Evolutionary conservation across 2,113 vertebrate genomes (phyloP), one percentile per base, ranked within the genome.

Genomic region (Tympanuchus pallidicinctus): DNA sequence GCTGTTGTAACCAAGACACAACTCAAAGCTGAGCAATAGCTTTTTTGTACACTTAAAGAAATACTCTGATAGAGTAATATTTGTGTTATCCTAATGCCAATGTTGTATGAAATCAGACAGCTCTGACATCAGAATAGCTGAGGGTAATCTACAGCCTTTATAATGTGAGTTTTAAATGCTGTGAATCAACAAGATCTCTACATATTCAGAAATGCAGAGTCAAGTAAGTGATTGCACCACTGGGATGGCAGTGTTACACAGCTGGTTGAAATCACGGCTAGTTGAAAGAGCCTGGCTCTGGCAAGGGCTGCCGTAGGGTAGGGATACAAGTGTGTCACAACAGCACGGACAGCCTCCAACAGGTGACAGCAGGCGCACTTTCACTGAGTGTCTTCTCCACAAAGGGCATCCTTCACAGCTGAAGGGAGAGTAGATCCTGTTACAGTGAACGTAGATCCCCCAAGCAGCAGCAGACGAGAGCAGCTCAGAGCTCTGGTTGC

Each of bases 141-240:
- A 57, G 30, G 86, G 91, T 71, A 82, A 94, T 85, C 92, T 92
- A 82, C 81, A 57, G 6, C 78, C 61, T 93, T 94, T 84, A 66
- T 93, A 96, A 94, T 94, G 92, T 94, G 93, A 94, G 91, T 95
- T 96, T 90, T 87, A 95, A 92, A 96, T 92, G 96, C 94, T 95
- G 89, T 95, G 92, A 95, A 96, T 96, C 93, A 84, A 93, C 28
- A 42, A 90, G 73, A 82, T 81, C 50, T 54, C 27, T 15, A 28
- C 50, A 5, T 54, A 54, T 15, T 27, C 25, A 28, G 50, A 28
- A 54, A 28, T 1, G 50, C 50, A 61, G 21, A 61, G 19, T 54
- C 71, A 88, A 79, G 73, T 36, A 71, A 89, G 36, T 22, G 89
- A 88, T 82, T 24, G 89, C 70, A 91, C 88, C 40, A 7, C 28